phyloP scores from a whole-genome alignment of 1,140 invertebrate species.

The Ips nitidus region DNA sequence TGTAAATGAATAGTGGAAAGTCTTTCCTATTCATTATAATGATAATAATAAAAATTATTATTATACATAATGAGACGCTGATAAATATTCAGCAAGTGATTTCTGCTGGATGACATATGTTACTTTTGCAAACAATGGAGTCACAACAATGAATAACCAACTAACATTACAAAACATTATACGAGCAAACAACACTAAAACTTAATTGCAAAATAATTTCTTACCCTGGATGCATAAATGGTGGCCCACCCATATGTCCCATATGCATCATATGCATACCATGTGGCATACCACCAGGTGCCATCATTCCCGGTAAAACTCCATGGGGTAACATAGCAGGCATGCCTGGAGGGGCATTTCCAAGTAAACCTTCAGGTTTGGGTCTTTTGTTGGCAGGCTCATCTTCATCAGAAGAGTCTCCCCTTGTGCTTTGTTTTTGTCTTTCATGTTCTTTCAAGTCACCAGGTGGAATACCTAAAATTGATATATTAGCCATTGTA shows the following conservation, averaged over 20 bases:
- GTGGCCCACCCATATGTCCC: conserved; percentile 70
- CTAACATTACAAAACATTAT: no score
- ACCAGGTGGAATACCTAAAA: conserved; percentile 81
- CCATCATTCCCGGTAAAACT: conserved; percentile 62
- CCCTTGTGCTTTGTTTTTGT: conserved; percentile 67
- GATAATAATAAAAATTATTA: no score
- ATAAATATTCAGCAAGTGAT: no score
- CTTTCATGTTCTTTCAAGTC: conserved; percentile 94
- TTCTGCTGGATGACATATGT: no score
- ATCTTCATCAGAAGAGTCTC: conserved; percentile 75
- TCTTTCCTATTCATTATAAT: no score
- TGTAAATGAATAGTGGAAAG: no score
- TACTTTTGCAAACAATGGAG: no score
- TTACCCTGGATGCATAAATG: conserved; percentile 73
- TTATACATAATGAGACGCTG: no score
- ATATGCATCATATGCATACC: conserved; percentile 64
- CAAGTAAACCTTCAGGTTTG: conserved; percentile 64
- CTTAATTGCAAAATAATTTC: background rate
- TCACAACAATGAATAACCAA: no score
- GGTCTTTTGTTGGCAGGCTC: conserved; percentile 72
- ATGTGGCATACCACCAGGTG: conserved; percentile 58
- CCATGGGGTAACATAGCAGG: conserved; percentile 57
- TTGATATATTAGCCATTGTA: background rate
- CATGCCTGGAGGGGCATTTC: conserved; percentile 56
- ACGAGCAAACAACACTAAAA: no score